Percentiles rank a stretch among this genome's conserved stretches.
These are phyloP conservation scores for Cetoscarus ocellatus DNA, from an alignment of 2,797 vertebrate genomes.

Conservation along the genomic window DNA sequence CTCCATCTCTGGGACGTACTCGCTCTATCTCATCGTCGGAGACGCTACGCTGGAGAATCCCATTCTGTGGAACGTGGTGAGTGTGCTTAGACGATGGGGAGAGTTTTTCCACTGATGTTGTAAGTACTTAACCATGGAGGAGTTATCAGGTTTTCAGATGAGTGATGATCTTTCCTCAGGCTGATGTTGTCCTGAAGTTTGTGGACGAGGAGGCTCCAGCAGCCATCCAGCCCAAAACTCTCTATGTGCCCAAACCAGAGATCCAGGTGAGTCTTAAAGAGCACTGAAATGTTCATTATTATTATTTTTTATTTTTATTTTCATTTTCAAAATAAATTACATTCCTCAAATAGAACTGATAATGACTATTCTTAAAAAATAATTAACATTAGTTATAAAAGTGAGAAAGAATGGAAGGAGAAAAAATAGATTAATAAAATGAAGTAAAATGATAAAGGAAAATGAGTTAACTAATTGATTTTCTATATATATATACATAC, in stretches of 20 bases:
- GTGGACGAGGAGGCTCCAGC: slow-evolving; percentile 94
- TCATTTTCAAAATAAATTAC: too few relatives aligned
- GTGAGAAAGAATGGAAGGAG: too few relatives aligned
- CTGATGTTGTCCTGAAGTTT: slow-evolving; percentile 95
- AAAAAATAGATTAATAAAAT: too few relatives aligned
- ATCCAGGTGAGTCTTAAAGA: slow-evolving; percentile 88
- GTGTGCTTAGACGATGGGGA: slow-evolving; percentile 55
- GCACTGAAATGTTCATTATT: too few relatives aligned
- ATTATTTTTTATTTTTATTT: too few relatives aligned
- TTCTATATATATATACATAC: too few relatives aligned
- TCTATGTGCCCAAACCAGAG: slow-evolving; percentile 96
- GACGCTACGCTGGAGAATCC: slow-evolving; percentile 98
- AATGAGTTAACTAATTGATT: too few relatives aligned
- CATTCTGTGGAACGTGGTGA: slow-evolving; percentile 96
- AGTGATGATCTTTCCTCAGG: slow-evolving; percentile 77
- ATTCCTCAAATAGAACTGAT: too few relatives aligned
- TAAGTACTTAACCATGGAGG: too few relatives aligned
- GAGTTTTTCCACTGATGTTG: not conserved
- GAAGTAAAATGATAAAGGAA: too few relatives aligned
- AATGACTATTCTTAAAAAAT: too few relatives aligned
- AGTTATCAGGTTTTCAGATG: not conserved
- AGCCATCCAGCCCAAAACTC: slow-evolving; percentile 91
- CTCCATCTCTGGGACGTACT: slow-evolving; percentile 96
- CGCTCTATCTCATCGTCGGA: slow-evolving; percentile 95
- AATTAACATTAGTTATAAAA: too few relatives aligned